These are phyloP conservation scores for Calcarius lapponicus DNA, from an alignment of 2,797 vertebrate genomes.

Conservation along the genomic window DNA sequence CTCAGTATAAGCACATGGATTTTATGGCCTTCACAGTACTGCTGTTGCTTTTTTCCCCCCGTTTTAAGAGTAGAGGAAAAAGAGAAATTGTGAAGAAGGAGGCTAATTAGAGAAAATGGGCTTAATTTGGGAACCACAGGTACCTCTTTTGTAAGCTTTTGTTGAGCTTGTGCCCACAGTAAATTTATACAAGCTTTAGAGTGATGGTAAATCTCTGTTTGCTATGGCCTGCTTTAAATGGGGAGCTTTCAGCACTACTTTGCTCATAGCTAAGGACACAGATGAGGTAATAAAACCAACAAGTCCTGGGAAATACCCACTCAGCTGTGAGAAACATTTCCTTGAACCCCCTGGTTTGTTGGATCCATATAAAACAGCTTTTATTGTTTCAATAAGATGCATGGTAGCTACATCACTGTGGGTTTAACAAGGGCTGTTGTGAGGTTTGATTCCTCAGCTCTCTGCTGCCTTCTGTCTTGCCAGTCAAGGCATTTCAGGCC, in stretches of 20 bases:
- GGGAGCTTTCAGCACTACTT: slow-evolving; percentile 45
- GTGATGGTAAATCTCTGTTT: slow-evolving; percentile 36
- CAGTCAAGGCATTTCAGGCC: neutral
- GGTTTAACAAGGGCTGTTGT: neutral
- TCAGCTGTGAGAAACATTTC: slow-evolving; percentile 39
- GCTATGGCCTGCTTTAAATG: slow-evolving; percentile 51
- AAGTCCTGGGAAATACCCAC: slow-evolving; percentile 42
- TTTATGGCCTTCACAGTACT: slow-evolving; percentile 51
- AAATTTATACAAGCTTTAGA: slow-evolving; percentile 61
- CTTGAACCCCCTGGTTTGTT: neutral
- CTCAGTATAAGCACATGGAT: slow-evolving; percentile 34
- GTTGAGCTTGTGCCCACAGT: slow-evolving; percentile 62
- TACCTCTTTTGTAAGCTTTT: slow-evolving; percentile 71
- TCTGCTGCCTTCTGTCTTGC: slow-evolving; percentile 38
- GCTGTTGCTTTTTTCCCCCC: neutral
- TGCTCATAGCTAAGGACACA: slow-evolving; percentile 24
- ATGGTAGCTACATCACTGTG: neutral
- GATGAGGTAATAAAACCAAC: slow-evolving; percentile 67
- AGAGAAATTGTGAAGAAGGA: slow-evolving; percentile 56
- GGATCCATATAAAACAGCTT: slow-evolving; percentile 9
- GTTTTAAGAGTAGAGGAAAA: slow-evolving; percentile 5
- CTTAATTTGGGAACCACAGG: slow-evolving; percentile 73
- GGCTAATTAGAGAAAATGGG: slow-evolving; percentile 71
- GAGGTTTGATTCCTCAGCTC: neutral
- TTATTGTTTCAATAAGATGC: neutral